Evolutionary conservation across 2,113 vertebrate genomes (phyloP), one percentile per base, ranked within the genome.

Genomic region (Shinisaurus crocodilurus): DNA sequence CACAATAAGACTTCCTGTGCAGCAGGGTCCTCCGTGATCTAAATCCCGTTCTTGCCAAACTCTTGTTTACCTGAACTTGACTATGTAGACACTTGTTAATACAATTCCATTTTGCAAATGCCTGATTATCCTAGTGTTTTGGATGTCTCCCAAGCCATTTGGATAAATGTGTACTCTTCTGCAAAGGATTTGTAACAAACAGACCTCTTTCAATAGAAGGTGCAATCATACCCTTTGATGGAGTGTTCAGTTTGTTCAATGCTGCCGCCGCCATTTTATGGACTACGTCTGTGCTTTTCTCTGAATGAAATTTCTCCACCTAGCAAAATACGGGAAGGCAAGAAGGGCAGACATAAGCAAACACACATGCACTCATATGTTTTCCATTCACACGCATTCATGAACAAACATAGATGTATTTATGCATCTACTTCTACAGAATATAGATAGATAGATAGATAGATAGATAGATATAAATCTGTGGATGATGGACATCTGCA

Each of bases 131-230:
- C 82, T 37, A 79, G 54, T 48, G 15, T 67, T 89, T 76, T 83
- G 88, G 72, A 89, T 85, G 45, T 29, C 60, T 79, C 82, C 82
- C 88, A 89, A 85, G 43, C 43, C 45, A 25, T 85, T 79, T 77
- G 43, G 43, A 69, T 70, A 77, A 85, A 65, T 76, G 43, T 67
- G 54, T 79, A 7, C 20, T 50, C 65, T 85, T 69, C 67, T 86
- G 32, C 25, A 86, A 29, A n/a, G 54, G 29, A 69, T 79, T n/a
- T 32, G 43, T 90, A 69, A 85, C 45, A 90, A 75, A 13, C 34
- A 54, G 54, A 34, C 29, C 25, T 54, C 8, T 79, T 79, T 85
- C 75, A 85, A 57, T 57, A 69, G 18, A 80, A 79, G 10, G 3
- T 69, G n/a, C 63, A 80, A 34, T 86, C 34, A 85, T 86, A 80